These are phyloP conservation scores for Nephrotoma appendiculata DNA, from an alignment of 2,888 invertebrate genomes.

Conservation along the genomic window DNA sequence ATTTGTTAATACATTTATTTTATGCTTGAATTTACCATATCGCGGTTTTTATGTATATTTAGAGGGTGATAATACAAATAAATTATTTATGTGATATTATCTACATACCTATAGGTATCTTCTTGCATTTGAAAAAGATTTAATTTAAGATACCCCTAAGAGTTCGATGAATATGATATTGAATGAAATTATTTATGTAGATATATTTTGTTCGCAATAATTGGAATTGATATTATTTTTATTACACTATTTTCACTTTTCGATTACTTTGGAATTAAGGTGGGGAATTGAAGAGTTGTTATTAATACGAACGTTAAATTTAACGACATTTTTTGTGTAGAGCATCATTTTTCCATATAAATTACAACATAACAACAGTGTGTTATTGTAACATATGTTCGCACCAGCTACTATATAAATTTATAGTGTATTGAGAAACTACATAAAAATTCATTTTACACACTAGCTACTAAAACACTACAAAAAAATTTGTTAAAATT, in stretches of 20 bases:
- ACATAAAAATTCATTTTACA: neutral
- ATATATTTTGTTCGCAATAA: neutral
- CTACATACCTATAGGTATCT: neutral
- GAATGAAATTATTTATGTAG: neutral
- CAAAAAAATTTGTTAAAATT: neutral
- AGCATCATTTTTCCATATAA: neutral
- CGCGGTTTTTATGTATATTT: neutral
- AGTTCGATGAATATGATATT: neutral
- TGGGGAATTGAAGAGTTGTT: neutral
- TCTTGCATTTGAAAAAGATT: neutral
- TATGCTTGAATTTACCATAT: neutral
- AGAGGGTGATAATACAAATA: neutral
- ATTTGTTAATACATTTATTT: neutral
- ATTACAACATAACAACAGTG: neutral
- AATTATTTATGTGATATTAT: neutral
- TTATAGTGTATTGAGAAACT: neutral
- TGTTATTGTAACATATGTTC: neutral
- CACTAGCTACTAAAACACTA: neutral
- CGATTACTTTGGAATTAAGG: neutral
- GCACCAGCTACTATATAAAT: neutral
- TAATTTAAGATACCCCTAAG: neutral
- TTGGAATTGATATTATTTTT: neutral
- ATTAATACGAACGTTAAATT: neutral
- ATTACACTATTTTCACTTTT: neutral
- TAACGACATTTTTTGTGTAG: too few relatives aligned